Conservation (phyloP, 1,140 invertebrate genomes). For the Ditylenchus dipsaci region DNA sequence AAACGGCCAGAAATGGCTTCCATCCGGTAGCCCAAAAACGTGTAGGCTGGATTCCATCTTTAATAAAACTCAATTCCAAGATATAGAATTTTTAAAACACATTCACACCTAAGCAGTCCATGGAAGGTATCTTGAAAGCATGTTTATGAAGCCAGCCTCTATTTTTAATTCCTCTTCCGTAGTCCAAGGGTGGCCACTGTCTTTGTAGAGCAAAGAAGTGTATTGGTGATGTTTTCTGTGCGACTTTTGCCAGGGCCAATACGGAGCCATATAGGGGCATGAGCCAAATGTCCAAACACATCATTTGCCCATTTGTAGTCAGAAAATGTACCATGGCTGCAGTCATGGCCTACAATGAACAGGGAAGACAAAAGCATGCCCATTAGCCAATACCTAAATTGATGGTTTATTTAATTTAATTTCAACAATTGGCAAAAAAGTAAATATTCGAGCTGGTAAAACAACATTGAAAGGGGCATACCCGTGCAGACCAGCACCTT, state of each 20-base stretch:
- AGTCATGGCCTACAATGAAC: slow-evolving; percentile 61
- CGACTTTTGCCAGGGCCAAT: slow-evolving; percentile 54
- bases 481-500: no score
- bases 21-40: slow-evolving; percentile 50
- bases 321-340: slow-evolving; percentile 61
- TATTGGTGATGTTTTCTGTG: slow-evolving; percentile 54
- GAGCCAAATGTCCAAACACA: slow-evolving; percentile 48
- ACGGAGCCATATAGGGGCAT: slow-evolving; percentile 46
- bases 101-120: slow-evolving; percentile 36
- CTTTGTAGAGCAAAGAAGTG: slow-evolving; percentile 50
- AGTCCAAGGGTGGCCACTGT: slow-evolving; percentile 53
- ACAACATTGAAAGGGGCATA: background rate
- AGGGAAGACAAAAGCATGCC: slow-evolving; percentile 59
- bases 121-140: slow-evolving; percentile 48
- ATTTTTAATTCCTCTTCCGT: slow-evolving; percentile 39
- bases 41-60: slow-evolving; percentile 55
- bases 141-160: slow-evolving; percentile 19
- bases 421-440: background rate
- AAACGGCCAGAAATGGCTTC: slow-evolving; percentile 52
- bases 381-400: slow-evolving; percentile 54
- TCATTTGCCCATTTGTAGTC: slow-evolving; percentile 53
- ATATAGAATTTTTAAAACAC: no score
- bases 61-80: background rate
- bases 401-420: no score
- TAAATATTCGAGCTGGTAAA: background rate